Base-by-base conservation (phyloP, 1,140 invertebrate genomes). In the Trachymyrmex cornetzi region DNA sequence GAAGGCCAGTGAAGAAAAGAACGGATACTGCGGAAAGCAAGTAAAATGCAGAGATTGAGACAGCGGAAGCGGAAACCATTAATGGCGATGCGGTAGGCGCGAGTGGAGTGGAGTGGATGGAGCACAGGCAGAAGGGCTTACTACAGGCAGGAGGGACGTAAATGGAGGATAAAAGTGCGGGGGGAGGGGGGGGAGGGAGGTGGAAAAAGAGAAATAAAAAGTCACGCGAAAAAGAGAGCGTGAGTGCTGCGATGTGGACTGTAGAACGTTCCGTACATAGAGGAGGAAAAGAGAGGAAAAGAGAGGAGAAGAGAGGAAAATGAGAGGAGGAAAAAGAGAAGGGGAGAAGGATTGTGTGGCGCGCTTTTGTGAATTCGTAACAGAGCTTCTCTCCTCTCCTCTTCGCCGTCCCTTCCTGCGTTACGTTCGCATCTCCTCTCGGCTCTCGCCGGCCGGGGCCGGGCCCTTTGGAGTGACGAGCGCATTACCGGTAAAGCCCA, bases 321-420 rank as follows among this genome's bases (percentile, higher is more conserved):
- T 19, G 44, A 63, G 27, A 34, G 27, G 27, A 82, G 48, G 48
- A 44, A 27, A 53, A 30, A 19, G 53, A 64, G 34, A 34, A 57
- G 61, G 63, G 66, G 14, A 66, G 30, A 38, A 80, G 50, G 55
- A 34, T 57, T 66, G 50, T 91, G 91, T 90, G 88, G 91, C 91
- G 91, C 91, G 90, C 87, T 92, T 93, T 93, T 93, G 92, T 93
- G 89, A 87, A 87, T 91, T 91, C 86, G 66, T 88, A 84, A 67
- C 81, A 34, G 38, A 75, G 69, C 82, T 71, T 69, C 74, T 71
- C 87, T 30, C 53, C 16, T 48, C 66, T 50, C 55, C 30, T 34
- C 30, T 24, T 57, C 69, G 57, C 24, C 38, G 61, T 27, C 66
- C n/a, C 11, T 30, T 80, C 50, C 67, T n/a, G 19, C 50, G 48